These are phyloP conservation scores for Orthonevra nobilis DNA, from an alignment of 2,888 invertebrate genomes.

Conservation along the genomic window DNA sequence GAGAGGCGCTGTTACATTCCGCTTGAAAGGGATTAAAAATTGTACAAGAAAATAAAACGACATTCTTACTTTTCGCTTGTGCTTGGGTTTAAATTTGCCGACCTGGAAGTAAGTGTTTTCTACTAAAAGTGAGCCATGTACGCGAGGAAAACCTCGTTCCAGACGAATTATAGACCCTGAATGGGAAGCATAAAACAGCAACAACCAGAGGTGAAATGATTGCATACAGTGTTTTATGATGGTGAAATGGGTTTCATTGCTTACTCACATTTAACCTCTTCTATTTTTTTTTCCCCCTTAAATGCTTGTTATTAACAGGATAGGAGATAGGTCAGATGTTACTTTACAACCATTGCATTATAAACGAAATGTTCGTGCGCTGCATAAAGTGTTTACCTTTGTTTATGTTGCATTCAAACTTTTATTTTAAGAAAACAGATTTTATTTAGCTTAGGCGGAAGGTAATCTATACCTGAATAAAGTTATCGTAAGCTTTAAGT, in stretches of 20 bases:
- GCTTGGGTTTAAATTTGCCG: conserved; percentile 31
- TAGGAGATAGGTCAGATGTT: conserved; percentile 45
- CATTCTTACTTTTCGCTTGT: conserved; percentile 27
- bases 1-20: conserved; percentile 2
- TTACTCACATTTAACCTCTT: conserved; percentile 41
- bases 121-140: conserved; percentile 52
- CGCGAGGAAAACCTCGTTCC: conserved; percentile 31
- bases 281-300: conserved; percentile 26
- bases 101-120: conserved; percentile 53
- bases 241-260: conserved; percentile 42
- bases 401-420: conserved; percentile 25
- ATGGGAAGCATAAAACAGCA: conserved; percentile 50
- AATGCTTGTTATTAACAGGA: conserved; percentile 11
- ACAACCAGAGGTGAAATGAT: conserved; percentile 59
- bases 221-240: conserved; percentile 52
- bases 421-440: conserved; percentile 13
- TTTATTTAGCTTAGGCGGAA: conserved; percentile 1
- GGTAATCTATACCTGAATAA: not conserved
- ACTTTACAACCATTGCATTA: conserved; percentile 39
- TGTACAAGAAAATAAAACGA: conserved; percentile 3
- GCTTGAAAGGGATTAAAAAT: conserved; percentile 1
- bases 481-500: not conserved
- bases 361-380: conserved; percentile 19
- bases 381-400: conserved; percentile 43
- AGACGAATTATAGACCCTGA: conserved; percentile 58